Evolutionary conservation across 1,140 invertebrate genomes (phyloP).

Genomic region (Drosophila guanche): DNA sequence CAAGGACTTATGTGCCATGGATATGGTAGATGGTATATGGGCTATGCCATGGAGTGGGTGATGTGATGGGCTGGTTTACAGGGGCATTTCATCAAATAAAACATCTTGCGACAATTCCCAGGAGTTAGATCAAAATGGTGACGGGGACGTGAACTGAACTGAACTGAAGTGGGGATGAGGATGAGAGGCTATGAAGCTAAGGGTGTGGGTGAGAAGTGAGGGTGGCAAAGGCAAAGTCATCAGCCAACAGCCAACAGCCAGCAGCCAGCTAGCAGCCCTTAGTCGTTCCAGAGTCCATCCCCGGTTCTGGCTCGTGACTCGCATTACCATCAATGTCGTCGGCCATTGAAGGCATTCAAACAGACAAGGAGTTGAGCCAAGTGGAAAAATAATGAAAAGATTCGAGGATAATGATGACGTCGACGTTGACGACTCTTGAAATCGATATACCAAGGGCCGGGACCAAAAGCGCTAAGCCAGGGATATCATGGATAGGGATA

Average conservation of each 20-base stretch:
- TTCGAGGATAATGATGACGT: slow-evolving; percentile 76
- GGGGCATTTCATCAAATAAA: slow-evolving; percentile 67
- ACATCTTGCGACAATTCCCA: slow-evolving; percentile 67
- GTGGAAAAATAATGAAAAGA: slow-evolving; percentile 84
- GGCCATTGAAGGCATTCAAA: slow-evolving; percentile 78
- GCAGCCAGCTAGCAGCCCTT: too few species aligned
- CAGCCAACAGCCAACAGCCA: too few species aligned
- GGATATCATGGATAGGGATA: slow-evolving; percentile 17
- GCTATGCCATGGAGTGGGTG: slow-evolving; percentile 5
- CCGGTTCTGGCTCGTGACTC: slow-evolving; percentile 10
- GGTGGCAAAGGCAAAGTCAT: too few species aligned
- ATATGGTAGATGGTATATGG: slow-evolving; percentile 35
- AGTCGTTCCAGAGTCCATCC: background rate
- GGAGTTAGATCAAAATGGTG: slow-evolving; percentile 74
- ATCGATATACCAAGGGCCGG: slow-evolving; percentile 53
- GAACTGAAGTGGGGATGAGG: too few species aligned
- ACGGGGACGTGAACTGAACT: slow-evolving; percentile 1
- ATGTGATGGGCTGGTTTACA: slow-evolving; percentile 40
- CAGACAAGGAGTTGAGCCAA: slow-evolving; percentile 83
- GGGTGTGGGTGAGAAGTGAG: too few species aligned
- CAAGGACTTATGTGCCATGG: slow-evolving; percentile 53
- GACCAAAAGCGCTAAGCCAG: slow-evolving; percentile 65
- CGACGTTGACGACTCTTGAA: slow-evolving; percentile 54
- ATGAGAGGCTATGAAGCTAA: too few species aligned
- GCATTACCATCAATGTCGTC: slow-evolving; percentile 48